Conservation (phyloP, 2,797 vertebrate genomes). For the Cynopterus sphinx region DNA sequence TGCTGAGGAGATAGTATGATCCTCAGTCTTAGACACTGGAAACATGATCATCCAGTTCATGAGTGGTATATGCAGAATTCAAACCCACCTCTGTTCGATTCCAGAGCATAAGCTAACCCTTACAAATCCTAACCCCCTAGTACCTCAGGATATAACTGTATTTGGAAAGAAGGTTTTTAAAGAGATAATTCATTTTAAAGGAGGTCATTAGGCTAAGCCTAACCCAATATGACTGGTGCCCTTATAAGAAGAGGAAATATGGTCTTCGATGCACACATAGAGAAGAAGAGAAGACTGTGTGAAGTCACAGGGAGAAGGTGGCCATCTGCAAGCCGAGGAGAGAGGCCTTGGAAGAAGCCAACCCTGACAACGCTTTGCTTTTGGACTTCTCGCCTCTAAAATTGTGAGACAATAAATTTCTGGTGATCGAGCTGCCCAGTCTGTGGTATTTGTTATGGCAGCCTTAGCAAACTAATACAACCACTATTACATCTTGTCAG, state of each 20-base stretch:
- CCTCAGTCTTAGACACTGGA: neutral
- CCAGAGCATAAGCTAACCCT: neutral
- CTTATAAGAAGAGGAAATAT: neutral
- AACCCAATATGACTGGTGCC: neutral
- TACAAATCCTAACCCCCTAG: neutral
- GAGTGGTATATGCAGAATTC: neutral
- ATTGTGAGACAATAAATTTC: neutral
- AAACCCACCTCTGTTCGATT: neutral
- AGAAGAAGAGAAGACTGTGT: neutral
- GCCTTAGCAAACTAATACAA: neutral
- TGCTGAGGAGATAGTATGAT: neutral
- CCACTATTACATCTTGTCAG: neutral
- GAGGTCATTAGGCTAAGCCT: neutral
- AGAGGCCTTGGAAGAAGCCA: neutral
- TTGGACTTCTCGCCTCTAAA: neutral
- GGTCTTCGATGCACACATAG: neutral
- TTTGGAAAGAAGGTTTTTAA: neutral
- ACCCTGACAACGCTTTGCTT: neutral
- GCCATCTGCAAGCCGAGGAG: neutral
- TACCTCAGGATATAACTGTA: neutral
- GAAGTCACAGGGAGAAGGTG: neutral
- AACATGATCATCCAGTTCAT: neutral
- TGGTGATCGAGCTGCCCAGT: neutral
- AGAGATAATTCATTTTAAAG: neutral
- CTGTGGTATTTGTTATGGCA: neutral